A percentile compares a stretch with the other conserved stretches of the same genome.
phyloP scores from a whole-genome alignment of 2,888 invertebrate genomes.

The Pachycephus smyrnensis region DNA sequence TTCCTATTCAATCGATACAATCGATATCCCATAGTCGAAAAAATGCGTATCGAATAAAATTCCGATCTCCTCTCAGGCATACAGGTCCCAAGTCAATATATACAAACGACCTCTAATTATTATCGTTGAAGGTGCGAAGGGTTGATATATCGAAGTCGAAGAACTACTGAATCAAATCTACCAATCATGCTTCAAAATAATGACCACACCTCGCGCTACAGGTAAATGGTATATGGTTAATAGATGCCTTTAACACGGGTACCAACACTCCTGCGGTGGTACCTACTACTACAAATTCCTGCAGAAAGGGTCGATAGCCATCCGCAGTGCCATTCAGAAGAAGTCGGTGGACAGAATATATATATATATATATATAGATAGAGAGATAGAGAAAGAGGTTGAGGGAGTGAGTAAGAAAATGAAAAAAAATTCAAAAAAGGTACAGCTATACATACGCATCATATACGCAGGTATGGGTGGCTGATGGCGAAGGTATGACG shows the following conservation, averaged over 20 bases:
- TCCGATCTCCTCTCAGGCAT: neutral
- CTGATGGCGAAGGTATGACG: constrained; percentile 53
- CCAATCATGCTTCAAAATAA: constrained; percentile 40
- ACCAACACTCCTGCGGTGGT: neutral
- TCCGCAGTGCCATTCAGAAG: neutral
- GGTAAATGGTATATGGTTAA: constrained; percentile 1
- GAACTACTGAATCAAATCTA: constrained; percentile 37
- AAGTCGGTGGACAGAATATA: neutral
- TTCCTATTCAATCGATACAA: neutral
- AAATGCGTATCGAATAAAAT: neutral
- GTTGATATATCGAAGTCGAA: constrained; percentile 12
- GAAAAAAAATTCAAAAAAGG: neutral
- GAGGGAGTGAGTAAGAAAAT: neutral
- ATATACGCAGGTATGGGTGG: constrained; percentile 19
- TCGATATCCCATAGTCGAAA: neutral
- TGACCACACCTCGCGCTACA: constrained; percentile 19
- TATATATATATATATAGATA: neutral
- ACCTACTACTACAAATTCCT: neutral
- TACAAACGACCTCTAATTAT: constrained; percentile 14
- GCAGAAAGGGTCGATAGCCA: neutral
- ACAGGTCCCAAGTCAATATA: neutral
- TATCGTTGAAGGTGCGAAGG: constrained; percentile 3
- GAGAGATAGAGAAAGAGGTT: neutral
- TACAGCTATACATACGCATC: neutral
- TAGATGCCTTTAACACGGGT: neutral